These are phyloP conservation scores for Brachyhypopomus occidentalis DNA, from an alignment of 2,113 vertebrate species.

Conservation along the genomic window DNA sequence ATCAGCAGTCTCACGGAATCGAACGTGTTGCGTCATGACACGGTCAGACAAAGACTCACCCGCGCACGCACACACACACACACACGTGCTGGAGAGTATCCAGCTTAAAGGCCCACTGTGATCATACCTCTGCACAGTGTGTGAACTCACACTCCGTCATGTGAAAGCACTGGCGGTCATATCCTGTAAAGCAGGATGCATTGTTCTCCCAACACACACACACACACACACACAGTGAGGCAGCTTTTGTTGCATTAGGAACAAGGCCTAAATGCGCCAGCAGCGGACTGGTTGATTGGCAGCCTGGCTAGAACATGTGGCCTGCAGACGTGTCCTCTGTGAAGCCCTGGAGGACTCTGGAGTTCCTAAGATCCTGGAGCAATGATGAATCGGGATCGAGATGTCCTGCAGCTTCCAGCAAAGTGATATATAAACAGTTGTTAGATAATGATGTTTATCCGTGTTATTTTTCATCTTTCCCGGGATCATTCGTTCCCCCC, in stretches of 20 bases:
- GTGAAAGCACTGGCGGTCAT: neutral
- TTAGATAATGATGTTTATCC: slow-evolving; percentile 56
- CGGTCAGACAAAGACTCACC: neutral
- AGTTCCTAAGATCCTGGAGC: neutral
- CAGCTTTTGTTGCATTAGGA: slow-evolving; percentile 11
- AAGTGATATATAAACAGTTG: neutral
- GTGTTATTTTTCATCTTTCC: slow-evolving; percentile 64
- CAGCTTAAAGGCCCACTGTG: neutral
- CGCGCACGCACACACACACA: neutral
- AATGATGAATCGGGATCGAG: neutral
- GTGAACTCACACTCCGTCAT: neutral
- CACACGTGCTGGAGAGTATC: neutral
- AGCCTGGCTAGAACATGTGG: slow-evolving; percentile 6
- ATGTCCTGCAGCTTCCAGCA: neutral
- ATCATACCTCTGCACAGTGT: neutral
- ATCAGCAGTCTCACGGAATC: neutral
- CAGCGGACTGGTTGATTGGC: slow-evolving; percentile 13
- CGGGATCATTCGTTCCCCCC: neutral
- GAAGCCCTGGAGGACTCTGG: neutral
- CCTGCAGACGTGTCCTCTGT: neutral
- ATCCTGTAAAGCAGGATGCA: neutral
- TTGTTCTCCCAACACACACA: slow-evolving; percentile 23
- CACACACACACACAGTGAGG: slow-evolving; percentile 55
- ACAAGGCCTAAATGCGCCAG: neutral
- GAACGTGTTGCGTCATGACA: neutral